A percentile compares a stretch with the other conserved stretches of the same genome.
Evolutionary conservation across 2,888 invertebrate species (phyloP).

Genomic region (Ophioninae sp.): DNA sequence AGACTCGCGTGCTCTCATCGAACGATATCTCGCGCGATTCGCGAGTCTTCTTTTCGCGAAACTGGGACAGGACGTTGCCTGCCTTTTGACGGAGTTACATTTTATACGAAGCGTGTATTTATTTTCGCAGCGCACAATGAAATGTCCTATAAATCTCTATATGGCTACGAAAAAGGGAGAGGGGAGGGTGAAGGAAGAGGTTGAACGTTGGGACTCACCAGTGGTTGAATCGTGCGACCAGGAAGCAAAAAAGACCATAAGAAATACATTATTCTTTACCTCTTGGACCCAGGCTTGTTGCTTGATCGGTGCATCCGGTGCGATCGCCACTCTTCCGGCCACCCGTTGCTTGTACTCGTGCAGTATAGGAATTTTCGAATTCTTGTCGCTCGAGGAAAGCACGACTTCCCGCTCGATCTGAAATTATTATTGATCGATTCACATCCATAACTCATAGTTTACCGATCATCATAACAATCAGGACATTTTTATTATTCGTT

Average conservation of each 20-base stretch:
- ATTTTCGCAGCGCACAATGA: conserved; percentile 37
- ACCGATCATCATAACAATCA: background rate
- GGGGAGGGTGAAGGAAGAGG: background rate
- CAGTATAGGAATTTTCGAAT: conserved; percentile 89
- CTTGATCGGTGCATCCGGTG: conserved; percentile 89
- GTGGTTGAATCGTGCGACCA: conserved; percentile 4
- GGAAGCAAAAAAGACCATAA: conserved; percentile 11
- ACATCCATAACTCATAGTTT: background rate
- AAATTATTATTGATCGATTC: conserved; percentile 55
- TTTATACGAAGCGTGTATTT: conserved; percentile 27
- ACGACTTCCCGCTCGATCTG: conserved; percentile 92
- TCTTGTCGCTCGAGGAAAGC: conserved; percentile 88
- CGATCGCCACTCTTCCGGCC: conserved; percentile 83
- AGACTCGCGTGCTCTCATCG: conserved; percentile 32
- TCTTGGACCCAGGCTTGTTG: conserved; percentile 87
- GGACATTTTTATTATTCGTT: too few species aligned
- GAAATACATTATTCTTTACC: conserved; percentile 65
- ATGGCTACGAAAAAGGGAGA: background rate
- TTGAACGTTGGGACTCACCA: background rate
- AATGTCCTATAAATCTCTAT: conserved; percentile 41
- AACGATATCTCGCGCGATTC: conserved; percentile 38
- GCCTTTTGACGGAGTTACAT: background rate
- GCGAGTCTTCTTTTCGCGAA: conserved; percentile 39
- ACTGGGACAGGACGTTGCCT: conserved; percentile 53
- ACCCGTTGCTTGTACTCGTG: conserved; percentile 87